Evolutionary conservation across 1,140 invertebrate species (phyloP).

Genomic region (Trachymyrmex cornetzi): DNA sequence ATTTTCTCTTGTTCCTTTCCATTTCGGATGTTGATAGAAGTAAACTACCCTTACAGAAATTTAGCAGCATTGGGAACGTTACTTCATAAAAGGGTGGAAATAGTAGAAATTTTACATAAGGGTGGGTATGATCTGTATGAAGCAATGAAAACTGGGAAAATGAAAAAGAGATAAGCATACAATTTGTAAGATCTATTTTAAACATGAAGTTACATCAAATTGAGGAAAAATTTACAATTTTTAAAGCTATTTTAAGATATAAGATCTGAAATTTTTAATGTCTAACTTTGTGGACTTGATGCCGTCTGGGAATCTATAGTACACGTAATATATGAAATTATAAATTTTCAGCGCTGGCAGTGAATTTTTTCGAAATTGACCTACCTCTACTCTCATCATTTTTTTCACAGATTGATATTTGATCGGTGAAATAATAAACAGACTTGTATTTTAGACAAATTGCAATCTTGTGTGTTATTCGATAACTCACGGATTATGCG

Average conservation of each 20-base stretch:
- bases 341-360: no score
- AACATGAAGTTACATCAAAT: neutral
- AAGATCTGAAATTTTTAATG: neutral
- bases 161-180: neutral
- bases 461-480: neutral
- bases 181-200: conserved; percentile 1
- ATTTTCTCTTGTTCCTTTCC: neutral
- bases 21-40: neutral
- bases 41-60: neutral
- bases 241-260: neutral
- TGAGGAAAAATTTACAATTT: neutral
- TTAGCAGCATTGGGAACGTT: no score
- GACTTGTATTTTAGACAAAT: neutral
- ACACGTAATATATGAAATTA: no score
- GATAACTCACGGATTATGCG: neutral
- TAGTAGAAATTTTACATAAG: no score
- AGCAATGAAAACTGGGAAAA: neutral
- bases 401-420: neutral
- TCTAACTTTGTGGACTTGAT: neutral
- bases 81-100: neutral
- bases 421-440: neutral
- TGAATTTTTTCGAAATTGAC: neutral
- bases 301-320: no score
- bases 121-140: neutral
- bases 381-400: neutral